These are phyloP conservation scores for Cirrhinus molitorella DNA, from an alignment of 2,797 vertebrate species.

Conservation along the genomic window DNA sequence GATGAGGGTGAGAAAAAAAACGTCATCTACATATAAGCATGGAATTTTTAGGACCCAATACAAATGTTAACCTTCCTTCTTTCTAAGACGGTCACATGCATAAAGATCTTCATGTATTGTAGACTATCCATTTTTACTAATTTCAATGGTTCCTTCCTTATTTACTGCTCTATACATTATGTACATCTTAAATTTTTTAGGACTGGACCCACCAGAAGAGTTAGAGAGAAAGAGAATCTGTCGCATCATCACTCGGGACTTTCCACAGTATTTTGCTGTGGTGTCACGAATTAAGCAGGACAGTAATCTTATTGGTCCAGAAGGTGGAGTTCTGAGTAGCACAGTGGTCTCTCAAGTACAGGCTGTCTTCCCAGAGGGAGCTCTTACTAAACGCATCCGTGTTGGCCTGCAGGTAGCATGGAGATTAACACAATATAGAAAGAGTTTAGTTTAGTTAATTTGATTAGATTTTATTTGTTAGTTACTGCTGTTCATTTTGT, in stretches of 20 bases:
- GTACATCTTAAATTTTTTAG: slow-evolving; percentile 69
- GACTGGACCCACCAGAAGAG: slow-evolving; percentile 91
- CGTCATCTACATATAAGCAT: neutral
- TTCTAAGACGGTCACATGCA: neutral
- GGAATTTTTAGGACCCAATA: neutral
- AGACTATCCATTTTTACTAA: too few species aligned
- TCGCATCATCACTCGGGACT: slow-evolving; percentile 95
- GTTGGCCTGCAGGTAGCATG: slow-evolving; percentile 93
- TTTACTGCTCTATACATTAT: neutral
- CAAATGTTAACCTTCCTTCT: neutral
- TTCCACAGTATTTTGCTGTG: slow-evolving; percentile 98
- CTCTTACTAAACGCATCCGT: slow-evolving; percentile 94
- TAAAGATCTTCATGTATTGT: too few species aligned
- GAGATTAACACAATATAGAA: neutral
- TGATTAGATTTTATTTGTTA: neutral
- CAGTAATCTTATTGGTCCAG: slow-evolving; percentile 95
- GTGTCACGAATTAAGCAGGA: slow-evolving; percentile 97
- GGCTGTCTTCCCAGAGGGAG: slow-evolving; percentile 96
- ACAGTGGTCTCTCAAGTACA: slow-evolving; percentile 95
- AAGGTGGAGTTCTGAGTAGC: slow-evolving; percentile 96
- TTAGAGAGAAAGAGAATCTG: slow-evolving; percentile 95
- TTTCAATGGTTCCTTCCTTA: neutral
- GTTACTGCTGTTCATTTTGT: neutral
- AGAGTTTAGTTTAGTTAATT: neutral
- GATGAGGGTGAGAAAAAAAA: slow-evolving; percentile 86